Conservation (phyloP, 2,113 vertebrate genomes). For the Dolichallabes microphthalmus region DNA sequence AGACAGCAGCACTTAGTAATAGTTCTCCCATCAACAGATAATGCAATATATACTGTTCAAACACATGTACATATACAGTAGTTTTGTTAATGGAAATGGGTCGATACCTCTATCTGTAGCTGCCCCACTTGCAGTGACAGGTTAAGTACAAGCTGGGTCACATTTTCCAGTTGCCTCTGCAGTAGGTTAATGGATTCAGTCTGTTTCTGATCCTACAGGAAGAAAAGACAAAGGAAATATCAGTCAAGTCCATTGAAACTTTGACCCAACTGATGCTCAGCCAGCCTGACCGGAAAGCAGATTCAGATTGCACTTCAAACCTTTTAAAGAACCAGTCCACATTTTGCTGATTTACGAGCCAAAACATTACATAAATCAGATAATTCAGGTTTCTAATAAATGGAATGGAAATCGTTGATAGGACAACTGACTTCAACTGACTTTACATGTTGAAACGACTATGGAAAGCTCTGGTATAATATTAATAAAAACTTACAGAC, state of each 20-base stretch:
- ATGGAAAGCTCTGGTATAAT: not conserved
- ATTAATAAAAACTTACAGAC: not conserved
- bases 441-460: not conserved
- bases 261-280: not conserved
- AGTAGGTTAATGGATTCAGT: slow-evolving; percentile 93
- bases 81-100: not conserved
- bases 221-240: slow-evolving; percentile 10
- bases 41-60: not conserved
- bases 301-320: not conserved
- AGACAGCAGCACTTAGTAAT: not conserved
- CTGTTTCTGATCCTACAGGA: slow-evolving; percentile 85
- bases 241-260: not conserved
- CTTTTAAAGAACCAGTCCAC: not conserved
- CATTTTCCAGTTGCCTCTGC: slow-evolving; percentile 87
- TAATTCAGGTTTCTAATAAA: not conserved
- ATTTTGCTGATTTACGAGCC: not conserved
- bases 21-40: not conserved
- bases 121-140: slow-evolving; percentile 81
- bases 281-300: not conserved
- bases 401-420: not conserved
- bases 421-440: not conserved
- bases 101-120: slow-evolving; percentile 84
- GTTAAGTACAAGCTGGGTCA: slow-evolving; percentile 86
- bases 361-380: not conserved
- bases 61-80: not conserved